phyloP scores from a whole-genome alignment of 2,113 vertebrate genomes.

The Indicator indicator region DNA sequence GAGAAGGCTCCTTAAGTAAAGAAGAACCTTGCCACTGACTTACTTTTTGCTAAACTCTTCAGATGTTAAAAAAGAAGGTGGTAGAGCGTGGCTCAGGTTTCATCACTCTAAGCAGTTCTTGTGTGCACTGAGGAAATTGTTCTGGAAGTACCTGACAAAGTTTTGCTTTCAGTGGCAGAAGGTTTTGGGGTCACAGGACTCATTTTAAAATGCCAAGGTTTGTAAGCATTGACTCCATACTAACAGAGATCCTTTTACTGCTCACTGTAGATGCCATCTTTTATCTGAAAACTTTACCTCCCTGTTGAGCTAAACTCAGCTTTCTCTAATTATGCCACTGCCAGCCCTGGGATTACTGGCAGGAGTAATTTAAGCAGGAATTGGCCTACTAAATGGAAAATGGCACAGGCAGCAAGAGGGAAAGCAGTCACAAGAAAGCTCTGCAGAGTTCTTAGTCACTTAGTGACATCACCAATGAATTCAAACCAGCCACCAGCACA shows the following conservation, averaged over 20 bases:
- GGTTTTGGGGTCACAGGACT: neutral
- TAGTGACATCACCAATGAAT: neutral
- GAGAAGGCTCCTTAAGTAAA: neutral
- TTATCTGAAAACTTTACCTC: neutral
- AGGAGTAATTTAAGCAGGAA: conserved; percentile 19
- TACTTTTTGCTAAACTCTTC: neutral
- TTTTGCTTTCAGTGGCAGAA: neutral
- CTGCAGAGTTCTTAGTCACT: neutral
- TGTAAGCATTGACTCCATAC: neutral
- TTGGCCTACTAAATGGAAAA: conserved; percentile 16
- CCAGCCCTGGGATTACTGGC: conserved; percentile 4
- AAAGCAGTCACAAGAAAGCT: neutral
- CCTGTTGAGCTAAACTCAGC: neutral
- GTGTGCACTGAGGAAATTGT: neutral
- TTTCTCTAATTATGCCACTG: conserved; percentile 9
- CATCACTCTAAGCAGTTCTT: neutral
- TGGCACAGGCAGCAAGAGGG: neutral
- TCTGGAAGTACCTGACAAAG: neutral
- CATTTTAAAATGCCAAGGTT: neutral
- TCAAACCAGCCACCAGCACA: rapidly evolving
- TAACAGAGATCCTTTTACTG: neutral
- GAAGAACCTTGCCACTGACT: neutral
- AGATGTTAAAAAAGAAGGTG: neutral
- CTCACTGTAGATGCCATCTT: neutral
- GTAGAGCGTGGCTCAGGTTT: neutral